Evolutionary conservation across 2,888 invertebrate species (phyloP).

Genomic region (Rhodophaea formosa): DNA sequence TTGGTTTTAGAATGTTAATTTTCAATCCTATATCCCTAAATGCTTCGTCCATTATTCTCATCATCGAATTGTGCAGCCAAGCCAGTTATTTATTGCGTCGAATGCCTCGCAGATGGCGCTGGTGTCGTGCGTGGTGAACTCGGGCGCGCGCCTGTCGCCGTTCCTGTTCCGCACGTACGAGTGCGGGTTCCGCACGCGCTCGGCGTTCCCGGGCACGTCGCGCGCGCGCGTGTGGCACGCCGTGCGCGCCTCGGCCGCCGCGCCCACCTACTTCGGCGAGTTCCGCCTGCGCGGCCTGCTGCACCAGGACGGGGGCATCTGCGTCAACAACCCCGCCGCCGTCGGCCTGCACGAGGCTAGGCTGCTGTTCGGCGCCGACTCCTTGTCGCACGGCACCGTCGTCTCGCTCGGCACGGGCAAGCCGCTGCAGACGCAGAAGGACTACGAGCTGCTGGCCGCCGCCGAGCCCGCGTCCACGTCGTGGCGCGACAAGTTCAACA

Average conservation of each 20-base stretch:
- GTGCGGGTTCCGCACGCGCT: conserved; percentile 84
- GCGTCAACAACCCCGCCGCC: conserved; percentile 94
- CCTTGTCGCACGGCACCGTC: conserved; percentile 85
- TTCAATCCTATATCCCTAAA: too few species aligned
- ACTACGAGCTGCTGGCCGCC: conserved; percentile 3
- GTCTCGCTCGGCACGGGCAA: conserved; percentile 92
- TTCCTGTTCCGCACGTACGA: conserved; percentile 94
- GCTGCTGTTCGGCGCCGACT: conserved; percentile 88
- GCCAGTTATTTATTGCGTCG: too few species aligned
- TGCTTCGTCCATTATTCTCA: too few species aligned
- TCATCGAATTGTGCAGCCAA: too few species aligned
- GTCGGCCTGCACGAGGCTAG: conserved; percentile 94
- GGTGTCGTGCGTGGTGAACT: conserved; percentile 89
- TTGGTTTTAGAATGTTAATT: too few species aligned
- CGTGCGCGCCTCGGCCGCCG: conserved; percentile 93
- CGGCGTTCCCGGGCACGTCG: conserved; percentile 86
- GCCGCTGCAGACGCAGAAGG: conserved; percentile 46
- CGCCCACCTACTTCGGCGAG: conserved; percentile 95
- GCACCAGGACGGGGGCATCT: conserved; percentile 91
- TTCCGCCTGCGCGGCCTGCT: conserved; percentile 85
- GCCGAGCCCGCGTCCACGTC: conserved; percentile 62
- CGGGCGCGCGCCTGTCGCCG: conserved; percentile 84
- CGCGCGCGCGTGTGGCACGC: conserved; percentile 90
- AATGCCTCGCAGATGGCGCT: conserved; percentile 87
- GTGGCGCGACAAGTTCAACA: conserved; percentile 89